These are phyloP conservation scores for Pempheris klunzingeri DNA, from an alignment of 2,797 vertebrate species.

Conservation along the genomic window DNA sequence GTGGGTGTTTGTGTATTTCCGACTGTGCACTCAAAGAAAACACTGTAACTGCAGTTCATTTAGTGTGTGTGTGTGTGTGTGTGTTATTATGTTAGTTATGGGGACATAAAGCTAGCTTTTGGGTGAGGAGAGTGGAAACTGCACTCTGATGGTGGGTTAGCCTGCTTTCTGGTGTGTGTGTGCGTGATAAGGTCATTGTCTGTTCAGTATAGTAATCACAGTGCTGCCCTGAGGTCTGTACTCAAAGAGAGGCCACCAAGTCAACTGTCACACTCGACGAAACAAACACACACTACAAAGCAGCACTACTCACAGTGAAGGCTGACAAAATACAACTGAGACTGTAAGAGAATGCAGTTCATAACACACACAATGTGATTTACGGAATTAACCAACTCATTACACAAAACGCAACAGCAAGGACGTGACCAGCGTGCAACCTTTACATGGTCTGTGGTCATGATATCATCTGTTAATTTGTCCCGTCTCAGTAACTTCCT, in stretches of 20 bases:
- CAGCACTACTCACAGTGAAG: background rate
- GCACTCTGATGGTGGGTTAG: conserved; percentile 46
- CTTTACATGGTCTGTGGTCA: conserved; percentile 1
- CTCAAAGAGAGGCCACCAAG: conserved; percentile 34
- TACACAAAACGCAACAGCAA: background rate
- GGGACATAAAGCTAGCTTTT: too few relatives aligned
- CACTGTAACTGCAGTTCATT: background rate
- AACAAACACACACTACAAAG: conserved; percentile 36
- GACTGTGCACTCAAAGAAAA: background rate
- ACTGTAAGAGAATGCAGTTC: background rate
- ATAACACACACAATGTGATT: background rate
- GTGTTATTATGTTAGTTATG: conserved; percentile 9
- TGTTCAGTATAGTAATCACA: conserved; percentile 43
- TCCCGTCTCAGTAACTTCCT: conserved; percentile 13
- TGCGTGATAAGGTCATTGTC: conserved; percentile 48
- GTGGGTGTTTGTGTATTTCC: conserved; percentile 30
- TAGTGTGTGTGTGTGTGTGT: conserved; percentile 18
- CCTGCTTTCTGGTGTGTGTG: conserved; percentile 23
- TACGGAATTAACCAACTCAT: conserved; percentile 1
- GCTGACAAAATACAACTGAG: background rate
- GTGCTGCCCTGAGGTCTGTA: conserved; percentile 43
- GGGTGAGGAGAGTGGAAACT: conserved; percentile 39
- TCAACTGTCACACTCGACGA: conserved; percentile 37
- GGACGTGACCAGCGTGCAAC: background rate
- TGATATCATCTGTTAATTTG: background rate